Evolutionary conservation across 2,797 vertebrate species (phyloP), one percentile per base, ranked within the genome.

Genomic region (Borostomias antarcticus): DNA sequence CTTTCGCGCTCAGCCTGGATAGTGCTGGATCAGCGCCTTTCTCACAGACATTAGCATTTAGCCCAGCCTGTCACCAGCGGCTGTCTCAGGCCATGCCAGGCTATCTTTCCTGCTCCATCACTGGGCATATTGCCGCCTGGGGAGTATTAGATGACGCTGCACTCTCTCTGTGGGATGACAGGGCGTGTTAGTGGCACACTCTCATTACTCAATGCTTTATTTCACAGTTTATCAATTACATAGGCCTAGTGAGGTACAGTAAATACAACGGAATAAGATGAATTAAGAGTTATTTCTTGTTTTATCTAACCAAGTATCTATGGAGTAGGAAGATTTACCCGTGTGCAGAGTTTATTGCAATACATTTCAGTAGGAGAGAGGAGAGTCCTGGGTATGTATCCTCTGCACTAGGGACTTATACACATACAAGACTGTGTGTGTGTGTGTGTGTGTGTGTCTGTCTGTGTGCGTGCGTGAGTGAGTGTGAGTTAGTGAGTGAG

Each of bases 11-110:
- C n/a, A n/a, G n/a, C n/a, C n/a, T n/a, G n/a, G n/a, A n/a, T n/a
- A n/a, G n/a, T n/a, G n/a, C n/a, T n/a, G 53, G 48, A 5, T 21
- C 9, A 33, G 50, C 80, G 77, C 80, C 77, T n/a, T n/a, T n/a
- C n/a, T n/a, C n/a, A n/a, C n/a, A n/a, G n/a, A n/a, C n/a, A n/a
- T n/a, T n/a, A n/a, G n/a, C n/a, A n/a, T n/a, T n/a, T n/a, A n/a
- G n/a, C n/a, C n/a, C n/a, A n/a, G n/a, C n/a, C 69, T 64, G 73
- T 64, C 70, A 59, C 67, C 21, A 65, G 53, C 63, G 65, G 65
- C 72, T 73, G 64, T 66, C 62, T 0, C 52, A 37, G 51, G 7
- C 15, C 47, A 32, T 19, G 29, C 57, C 50, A n/a, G n/a, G n/a
- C n/a, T n/a, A 11, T 52, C 62, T 75, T 70, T 63, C 56, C 23